A percentile compares a stretch with the other conserved stretches of the same genome.
phyloP scores from a whole-genome alignment of 2,797 vertebrate genomes.

The Gymnothorax javanicus region DNA sequence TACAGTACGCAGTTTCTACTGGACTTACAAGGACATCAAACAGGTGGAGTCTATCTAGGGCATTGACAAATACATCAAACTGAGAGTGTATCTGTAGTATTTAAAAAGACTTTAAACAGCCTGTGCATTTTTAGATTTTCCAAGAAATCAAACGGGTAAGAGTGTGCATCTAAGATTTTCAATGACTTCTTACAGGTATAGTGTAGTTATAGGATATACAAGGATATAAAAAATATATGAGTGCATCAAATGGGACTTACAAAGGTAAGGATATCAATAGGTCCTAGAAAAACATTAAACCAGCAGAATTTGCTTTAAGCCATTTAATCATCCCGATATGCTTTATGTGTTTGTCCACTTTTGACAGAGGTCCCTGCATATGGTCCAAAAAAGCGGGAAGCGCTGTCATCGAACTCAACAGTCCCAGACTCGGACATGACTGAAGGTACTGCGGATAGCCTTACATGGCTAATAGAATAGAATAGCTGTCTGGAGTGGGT shows the following conservation, averaged over 20 bases:
- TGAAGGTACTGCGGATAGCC: constrained; percentile 48
- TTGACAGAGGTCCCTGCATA: constrained; percentile 58
- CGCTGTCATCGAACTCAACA: not conserved
- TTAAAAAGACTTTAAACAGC: too few relatives aligned
- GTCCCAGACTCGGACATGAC: constrained; percentile 15
- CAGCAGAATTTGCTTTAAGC: not conserved
- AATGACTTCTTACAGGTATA: too few relatives aligned
- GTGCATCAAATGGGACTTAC: too few relatives aligned
- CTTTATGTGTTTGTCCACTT: not conserved
- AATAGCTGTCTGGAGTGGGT: not conserved
- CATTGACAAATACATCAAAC: too few relatives aligned
- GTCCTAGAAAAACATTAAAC: not conserved
- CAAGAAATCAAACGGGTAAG: not conserved
- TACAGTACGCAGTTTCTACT: constrained; percentile 33
- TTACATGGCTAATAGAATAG: not conserved
- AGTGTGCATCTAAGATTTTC: too few relatives aligned
- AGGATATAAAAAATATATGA: too few relatives aligned
- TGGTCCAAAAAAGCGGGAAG: constrained; percentile 40
- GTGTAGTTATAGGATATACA: too few relatives aligned
- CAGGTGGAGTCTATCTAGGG: not conserved
- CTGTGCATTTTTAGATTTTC: too few relatives aligned
- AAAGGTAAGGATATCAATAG: not conserved
- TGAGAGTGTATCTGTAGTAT: too few relatives aligned
- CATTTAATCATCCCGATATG: not conserved
- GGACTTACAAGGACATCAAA: not conserved